phyloP scores from a whole-genome alignment of 1,140 invertebrate species.

The Dermatophagoides farinae region DNA sequence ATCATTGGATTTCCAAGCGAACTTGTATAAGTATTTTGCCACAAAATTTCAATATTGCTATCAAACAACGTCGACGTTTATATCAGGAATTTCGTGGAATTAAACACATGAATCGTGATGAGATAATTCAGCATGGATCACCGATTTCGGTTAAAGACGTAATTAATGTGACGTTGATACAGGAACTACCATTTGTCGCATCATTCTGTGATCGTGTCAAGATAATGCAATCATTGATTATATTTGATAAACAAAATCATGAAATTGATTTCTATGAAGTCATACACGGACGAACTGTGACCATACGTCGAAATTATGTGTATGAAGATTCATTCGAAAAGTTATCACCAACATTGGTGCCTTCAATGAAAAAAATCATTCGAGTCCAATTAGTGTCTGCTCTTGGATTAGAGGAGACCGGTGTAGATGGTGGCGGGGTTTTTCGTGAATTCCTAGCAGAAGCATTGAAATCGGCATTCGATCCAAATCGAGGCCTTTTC shows the following conservation, averaged over 20 bases:
- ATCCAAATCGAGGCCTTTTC: constrained; percentile 90
- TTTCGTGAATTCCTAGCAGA: constrained; percentile 71
- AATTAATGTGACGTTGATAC: constrained; percentile 60
- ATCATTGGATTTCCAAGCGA: constrained; percentile 51
- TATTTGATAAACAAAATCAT: constrained; percentile 42
- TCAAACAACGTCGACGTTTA: constrained; percentile 29
- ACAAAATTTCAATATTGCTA: constrained; percentile 35
- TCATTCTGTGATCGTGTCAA: constrained; percentile 64
- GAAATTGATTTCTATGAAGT: constrained; percentile 50
- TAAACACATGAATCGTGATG: constrained; percentile 37
- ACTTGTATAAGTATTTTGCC: constrained; percentile 38
- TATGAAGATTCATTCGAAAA: constrained; percentile 96
- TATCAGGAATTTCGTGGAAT: constrained; percentile 40
- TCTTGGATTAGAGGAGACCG: constrained; percentile 74
- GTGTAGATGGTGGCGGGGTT: constrained; percentile 84
- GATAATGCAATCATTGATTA: constrained; percentile 28
- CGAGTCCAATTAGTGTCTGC: constrained; percentile 72
- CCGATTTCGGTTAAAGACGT: constrained; percentile 70
- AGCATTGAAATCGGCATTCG: constrained; percentile 78
- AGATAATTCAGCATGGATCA: constrained; percentile 45
- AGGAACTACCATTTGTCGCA: constrained; percentile 80
- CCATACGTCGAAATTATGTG: constrained; percentile 67
- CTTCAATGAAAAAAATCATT: constrained; percentile 14
- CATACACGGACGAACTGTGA: constrained; percentile 48
- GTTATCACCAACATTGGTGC: constrained; percentile 61